Evolutionary conservation across 1,140 invertebrate species (phyloP).

Genomic region (Neodiprion lecontei): DNA sequence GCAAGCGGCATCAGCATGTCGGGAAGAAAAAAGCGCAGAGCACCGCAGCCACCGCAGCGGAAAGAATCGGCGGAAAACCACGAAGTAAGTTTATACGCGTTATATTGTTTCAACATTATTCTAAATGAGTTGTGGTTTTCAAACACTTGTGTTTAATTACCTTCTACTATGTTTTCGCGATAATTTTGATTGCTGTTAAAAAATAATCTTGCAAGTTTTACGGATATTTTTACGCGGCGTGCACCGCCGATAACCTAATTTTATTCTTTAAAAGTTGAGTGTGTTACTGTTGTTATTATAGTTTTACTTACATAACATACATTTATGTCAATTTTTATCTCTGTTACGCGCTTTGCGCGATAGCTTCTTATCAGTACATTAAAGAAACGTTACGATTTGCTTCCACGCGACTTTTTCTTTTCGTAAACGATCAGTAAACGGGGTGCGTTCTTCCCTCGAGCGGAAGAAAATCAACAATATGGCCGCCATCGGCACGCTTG

Average conservation of each 20-base stretch:
- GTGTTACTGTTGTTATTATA: too few relatives aligned
- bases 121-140: not conserved
- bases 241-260: not conserved
- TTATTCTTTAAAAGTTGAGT: not conserved
- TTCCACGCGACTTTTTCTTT: too few relatives aligned
- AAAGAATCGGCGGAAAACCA: slow-evolving; percentile 37
- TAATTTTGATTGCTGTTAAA: not conserved
- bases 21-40: slow-evolving; percentile 53
- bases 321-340: too few relatives aligned
- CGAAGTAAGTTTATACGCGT: slow-evolving; percentile 31
- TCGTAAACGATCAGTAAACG: too few relatives aligned
- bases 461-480: too few relatives aligned
- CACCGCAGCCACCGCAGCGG: slow-evolving; percentile 47
- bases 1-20: slow-evolving; percentile 48
- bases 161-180: slow-evolving; percentile 14
- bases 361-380: too few relatives aligned
- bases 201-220: too few relatives aligned
- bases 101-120: slow-evolving; percentile 15
- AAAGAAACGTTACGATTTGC: too few relatives aligned
- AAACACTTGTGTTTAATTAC: not conserved
- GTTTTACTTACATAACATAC: too few relatives aligned
- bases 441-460: too few relatives aligned
- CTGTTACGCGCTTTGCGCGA: too few relatives aligned
- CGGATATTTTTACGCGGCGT: not conserved
- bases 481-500: too few relatives aligned